Conservation (phyloP, 2,113 vertebrate species). For the Pithys albifrons region DNA sequence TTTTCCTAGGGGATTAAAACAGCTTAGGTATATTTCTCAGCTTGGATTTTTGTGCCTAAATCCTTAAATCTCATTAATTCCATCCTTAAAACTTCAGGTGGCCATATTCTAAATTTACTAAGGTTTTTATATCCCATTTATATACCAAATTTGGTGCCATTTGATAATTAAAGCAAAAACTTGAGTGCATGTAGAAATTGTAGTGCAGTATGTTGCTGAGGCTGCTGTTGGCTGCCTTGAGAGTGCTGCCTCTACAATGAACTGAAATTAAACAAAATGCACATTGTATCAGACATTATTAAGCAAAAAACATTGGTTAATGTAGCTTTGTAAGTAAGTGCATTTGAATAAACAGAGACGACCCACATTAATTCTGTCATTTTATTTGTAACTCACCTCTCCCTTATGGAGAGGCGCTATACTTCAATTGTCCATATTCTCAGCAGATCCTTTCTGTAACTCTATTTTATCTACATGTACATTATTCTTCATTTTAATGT, state of each 20-base stretch:
- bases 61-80: neutral
- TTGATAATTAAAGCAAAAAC: neutral
- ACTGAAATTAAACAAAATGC: neutral
- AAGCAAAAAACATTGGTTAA: neutral
- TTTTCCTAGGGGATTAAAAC: neutral
- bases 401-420: neutral
- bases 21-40: neutral
- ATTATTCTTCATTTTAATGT: neutral
- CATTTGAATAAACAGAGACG: neutral
- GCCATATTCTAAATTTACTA: neutral
- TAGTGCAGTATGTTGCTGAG: neutral
- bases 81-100: neutral
- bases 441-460: neutral
- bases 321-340: neutral
- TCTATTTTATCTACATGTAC: neutral
- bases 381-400: neutral
- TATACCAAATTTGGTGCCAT: fast-evolving
- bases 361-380: neutral
- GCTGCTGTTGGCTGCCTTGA: neutral
- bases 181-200: neutral
- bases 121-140: neutral
- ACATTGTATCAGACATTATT: neutral
- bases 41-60: neutral
- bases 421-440: neutral
- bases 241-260: neutral